Conservation (phyloP, 2,888 invertebrate genomes). For the Cheilosia impressa region DNA sequence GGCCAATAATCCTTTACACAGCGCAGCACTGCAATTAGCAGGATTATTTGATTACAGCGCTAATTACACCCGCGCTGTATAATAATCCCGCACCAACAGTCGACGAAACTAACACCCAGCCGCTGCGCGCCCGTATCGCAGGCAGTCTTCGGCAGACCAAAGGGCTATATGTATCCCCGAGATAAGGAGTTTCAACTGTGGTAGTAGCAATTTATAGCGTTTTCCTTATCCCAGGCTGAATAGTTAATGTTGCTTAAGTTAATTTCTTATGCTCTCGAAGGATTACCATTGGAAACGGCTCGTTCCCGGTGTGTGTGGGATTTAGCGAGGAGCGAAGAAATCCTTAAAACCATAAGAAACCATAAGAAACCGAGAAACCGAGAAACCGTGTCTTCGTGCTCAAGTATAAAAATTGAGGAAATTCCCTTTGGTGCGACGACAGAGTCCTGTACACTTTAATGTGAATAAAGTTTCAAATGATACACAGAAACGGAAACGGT, state of each 20-base stretch:
- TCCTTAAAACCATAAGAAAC: conserved; percentile 8
- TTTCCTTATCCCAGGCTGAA: conserved; percentile 71
- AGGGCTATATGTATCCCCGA: conserved; percentile 34
- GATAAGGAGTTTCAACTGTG: conserved; percentile 66
- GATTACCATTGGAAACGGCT: conserved; percentile 57
- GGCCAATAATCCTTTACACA: conserved; percentile 75
- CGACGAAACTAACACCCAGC: conserved; percentile 11
- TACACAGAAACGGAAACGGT: conserved; percentile 21
- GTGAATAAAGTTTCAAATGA: conserved; percentile 57
- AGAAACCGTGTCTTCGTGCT: conserved; percentile 32
- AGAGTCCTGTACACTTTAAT: conserved; percentile 24
- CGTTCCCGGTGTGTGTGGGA: conserved; percentile 8
- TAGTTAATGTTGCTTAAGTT: conserved; percentile 74
- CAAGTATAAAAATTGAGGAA: conserved; percentile 36
- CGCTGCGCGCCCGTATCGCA: neutral
- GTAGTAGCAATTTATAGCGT: conserved; percentile 60
- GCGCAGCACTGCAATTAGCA: conserved; percentile 78
- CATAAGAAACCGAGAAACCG: too few relatives aligned
- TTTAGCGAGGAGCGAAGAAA: conserved; percentile 10
- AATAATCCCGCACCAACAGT: conserved; percentile 46
- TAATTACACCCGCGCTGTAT: conserved; percentile 61
- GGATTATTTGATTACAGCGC: conserved; percentile 79
- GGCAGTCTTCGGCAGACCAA: conserved; percentile 33
- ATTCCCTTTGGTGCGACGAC: conserved; percentile 46
- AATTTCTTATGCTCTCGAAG: conserved; percentile 63